Evolutionary conservation across 1,140 invertebrate species (phyloP), one percentile per base, ranked within the genome.

Genomic region (Polypedilum pembai): DNA sequence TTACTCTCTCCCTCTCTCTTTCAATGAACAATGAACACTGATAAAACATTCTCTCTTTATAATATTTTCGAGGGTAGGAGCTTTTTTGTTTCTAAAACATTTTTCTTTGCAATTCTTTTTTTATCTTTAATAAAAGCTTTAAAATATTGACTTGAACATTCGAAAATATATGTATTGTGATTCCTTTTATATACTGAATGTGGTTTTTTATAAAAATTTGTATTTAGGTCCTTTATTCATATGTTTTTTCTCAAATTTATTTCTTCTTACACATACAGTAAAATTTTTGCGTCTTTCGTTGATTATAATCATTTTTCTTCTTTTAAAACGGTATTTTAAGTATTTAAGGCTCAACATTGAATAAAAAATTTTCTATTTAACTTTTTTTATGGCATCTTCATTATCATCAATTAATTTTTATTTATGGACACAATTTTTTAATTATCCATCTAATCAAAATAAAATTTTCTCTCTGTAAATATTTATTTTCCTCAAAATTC

Each of bases 321-420:
- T 15, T 56, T 56, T 56, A 56, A 56, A 56, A 56, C 45, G n/a
- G 45, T 56, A 33, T 33, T 33, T n/a, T 33, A 56, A n/a, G 45
- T 56, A n/a, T 33, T 33, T 56, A 56, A 56, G 45, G 45, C 45
- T 56, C 45, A 56, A 56, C 45, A 56, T 56, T 56, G 45, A 56
- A 56, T 56, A 56, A 56, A 56, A 56, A 56, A 56, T n/a, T 56
- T 56, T 56, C 45, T 56, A 56, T 56, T 56, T 56, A 12, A n/a
- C n/a, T 56, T 12, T 56, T 33, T 33, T 33, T 56, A 56, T 56
- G 45, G 45, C 45, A 56, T 56, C 45, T 33, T 33, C 24, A 33
- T 33, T 33, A 33, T 33, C 24, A 33, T 33, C 24, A 33, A 33
- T 33, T 33, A 33, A 33, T 33, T 3, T 33, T 3, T 33, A 33